Evolutionary conservation across 2,797 vertebrate species (phyloP), one percentile per base, ranked within the genome.

Genomic region (Sebastes minor): DNA sequence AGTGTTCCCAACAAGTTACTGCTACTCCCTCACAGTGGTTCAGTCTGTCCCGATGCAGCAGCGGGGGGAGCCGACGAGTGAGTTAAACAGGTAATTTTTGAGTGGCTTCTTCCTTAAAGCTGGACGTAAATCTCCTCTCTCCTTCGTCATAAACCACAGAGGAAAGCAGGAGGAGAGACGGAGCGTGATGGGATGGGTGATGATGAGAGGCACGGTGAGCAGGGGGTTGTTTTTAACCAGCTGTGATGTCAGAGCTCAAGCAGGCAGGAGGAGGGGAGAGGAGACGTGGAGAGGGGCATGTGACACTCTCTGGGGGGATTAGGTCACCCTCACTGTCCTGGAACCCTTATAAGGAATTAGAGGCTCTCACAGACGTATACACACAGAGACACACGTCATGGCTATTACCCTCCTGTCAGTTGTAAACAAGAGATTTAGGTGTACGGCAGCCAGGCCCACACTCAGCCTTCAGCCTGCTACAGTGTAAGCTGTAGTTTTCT

Each of bases 181-280:
- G 18, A 73, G 66, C 18, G 60, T 65, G 66, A 57, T 67, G 65
- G 77, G 67, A 75, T 59, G 55, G 74, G 80, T 78, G 74, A 74
- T 23, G n/a, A 82, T 22, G 23, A 80, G 66, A 74, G 57, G 78
- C 67, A 27, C 38, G 63, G 61, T 53, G 81, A 76, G 83, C 25
- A 57, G 38, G 57, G 70, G 78, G 78, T 71, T 88, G 91, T 90
- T 89, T 91, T 83, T 85, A 88, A 89, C 69, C 85, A 92, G 85
- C 82, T 87, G 90, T 96, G 92, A 96, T 93, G 93, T 96, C 94
- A 96, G 92, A 92, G 89, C 82, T 72, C 82, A 95, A 88, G 91
- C 87, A 95, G 93, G 83, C 88, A 71, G 69, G 33, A 83, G 71
- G 83, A 86, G 78, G 73, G 72, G 82, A 71, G 78, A 71, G 69